Evolutionary conservation across 2,888 invertebrate genomes (phyloP), one percentile per base, ranked within the genome.

Genomic region (Lycia hirtaria): DNA sequence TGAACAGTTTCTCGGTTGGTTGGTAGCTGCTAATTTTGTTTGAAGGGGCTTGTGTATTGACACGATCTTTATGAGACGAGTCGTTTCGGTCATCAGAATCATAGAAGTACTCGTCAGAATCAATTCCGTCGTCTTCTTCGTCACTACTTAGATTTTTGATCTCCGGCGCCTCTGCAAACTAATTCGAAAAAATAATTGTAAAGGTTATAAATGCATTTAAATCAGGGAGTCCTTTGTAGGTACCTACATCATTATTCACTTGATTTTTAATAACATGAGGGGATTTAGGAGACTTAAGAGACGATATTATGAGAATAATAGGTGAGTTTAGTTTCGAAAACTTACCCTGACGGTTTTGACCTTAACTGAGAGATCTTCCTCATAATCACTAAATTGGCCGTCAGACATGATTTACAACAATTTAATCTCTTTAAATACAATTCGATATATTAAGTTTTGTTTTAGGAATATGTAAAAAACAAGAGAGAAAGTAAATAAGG

Each of bases 1-100:
- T 94, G 60, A 97, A 94, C 0, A 97, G 76, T 72, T 98, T 97
- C 58, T 97, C 97, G 24, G 93, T 93, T 0, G 97, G 97, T 79
- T 98, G 97, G 75, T 93, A 97, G 55, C 92, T 93, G 43, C 87
- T 93, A 5, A 96, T 71, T 84, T 95, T 95, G 45, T 89, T 93
- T 0, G 94, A 93, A 12, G 82, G 81, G 33, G 80, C 81, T 81
- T 95, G 95, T 2, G 85, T 72, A 75, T 95, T 95, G 17, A 75
- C 56, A 62, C 81, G 78, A 6, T 75, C 72, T 58, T 76, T 81
- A 60, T 75, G 85, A 9, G 72, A 72, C 3, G 64, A 65, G 4
- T 60, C 64, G 24, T 78, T 77, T 15, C 77, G 78, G 54, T 88
- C 87, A 68, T 90, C 88, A 0, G 88, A 89, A 63, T 90, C 85